Evolutionary conservation across 2,113 vertebrate species (phyloP).

Genomic region (Platysternon megacephalum): DNA sequence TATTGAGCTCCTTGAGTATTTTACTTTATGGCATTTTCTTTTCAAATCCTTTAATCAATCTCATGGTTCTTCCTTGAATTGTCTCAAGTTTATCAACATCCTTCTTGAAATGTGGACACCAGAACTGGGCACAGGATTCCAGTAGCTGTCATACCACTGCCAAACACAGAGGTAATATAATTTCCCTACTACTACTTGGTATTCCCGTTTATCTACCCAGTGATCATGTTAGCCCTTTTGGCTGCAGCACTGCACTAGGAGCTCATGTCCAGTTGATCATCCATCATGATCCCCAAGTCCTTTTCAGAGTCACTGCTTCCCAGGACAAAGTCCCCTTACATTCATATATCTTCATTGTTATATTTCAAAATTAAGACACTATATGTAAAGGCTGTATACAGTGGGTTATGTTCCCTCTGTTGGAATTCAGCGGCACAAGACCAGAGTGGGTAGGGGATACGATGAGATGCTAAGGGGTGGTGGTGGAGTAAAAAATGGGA

Average conservation of each 20-base stretch:
- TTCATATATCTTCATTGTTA: not conserved
- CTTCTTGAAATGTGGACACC: not conserved
- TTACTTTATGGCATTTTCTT: not conserved
- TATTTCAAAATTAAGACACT: not conserved
- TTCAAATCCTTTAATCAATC: no score
- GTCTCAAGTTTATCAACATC: not conserved
- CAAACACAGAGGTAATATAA: not conserved
- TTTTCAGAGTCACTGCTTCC: not conserved
- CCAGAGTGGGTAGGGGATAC: not conserved
- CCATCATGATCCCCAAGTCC: not conserved
- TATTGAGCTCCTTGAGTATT: not conserved
- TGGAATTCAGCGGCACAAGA: not conserved
- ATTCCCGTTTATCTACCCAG: not conserved
- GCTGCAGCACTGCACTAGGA: not conserved
- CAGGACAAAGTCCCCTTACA: not conserved
- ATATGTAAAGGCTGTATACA: not conserved
- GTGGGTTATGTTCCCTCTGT: not conserved
- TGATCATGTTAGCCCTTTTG: not conserved
- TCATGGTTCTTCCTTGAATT: not conserved
- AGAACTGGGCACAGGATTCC: not conserved
- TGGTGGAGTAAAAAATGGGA: not conserved
- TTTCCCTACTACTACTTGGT: not conserved
- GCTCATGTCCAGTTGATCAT: not conserved
- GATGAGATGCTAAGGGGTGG: not conserved
- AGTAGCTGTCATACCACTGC: not conserved